phyloP scores from a whole-genome alignment of 1,140 invertebrate genomes.

The Eupeodes corollae region DNA sequence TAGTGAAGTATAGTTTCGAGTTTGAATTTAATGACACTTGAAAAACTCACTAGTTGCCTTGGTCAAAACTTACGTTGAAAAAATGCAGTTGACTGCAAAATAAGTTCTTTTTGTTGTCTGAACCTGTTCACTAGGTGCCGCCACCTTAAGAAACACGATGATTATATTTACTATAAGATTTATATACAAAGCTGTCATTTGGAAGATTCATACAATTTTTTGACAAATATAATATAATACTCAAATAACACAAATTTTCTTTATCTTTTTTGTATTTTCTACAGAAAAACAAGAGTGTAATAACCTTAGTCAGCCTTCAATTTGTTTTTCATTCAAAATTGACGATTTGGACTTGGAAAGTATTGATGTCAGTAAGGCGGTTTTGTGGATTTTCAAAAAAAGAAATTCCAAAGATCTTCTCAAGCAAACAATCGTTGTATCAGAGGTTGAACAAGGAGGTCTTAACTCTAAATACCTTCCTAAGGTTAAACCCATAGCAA shows the following conservation, averaged over 20 bases:
- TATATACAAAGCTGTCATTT: neutral
- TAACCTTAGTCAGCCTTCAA: constrained; percentile 45
- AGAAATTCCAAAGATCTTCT: constrained; percentile 35
- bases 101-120: no score
- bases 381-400: constrained; percentile 63
- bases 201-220: neutral
- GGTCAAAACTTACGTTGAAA: no score
- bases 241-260: neutral
- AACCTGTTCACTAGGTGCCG: no score
- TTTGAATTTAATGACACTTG: no score
- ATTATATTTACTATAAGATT: no score
- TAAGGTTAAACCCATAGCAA: constrained; percentile 60
- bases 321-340: constrained; percentile 57
- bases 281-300: constrained; percentile 25
- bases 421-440: constrained; percentile 64
- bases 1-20: no score
- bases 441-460: constrained; percentile 61
- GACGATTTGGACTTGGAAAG: constrained; percentile 55
- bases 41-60: no score
- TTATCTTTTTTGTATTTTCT: neutral
- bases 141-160: no score
- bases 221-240: neutral
- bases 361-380: constrained; percentile 57
- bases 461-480: constrained; percentile 55
- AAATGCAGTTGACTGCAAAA: no score